Base-by-base conservation (phyloP, 1,140 invertebrate species). In the Heterodera carotae region DNA sequence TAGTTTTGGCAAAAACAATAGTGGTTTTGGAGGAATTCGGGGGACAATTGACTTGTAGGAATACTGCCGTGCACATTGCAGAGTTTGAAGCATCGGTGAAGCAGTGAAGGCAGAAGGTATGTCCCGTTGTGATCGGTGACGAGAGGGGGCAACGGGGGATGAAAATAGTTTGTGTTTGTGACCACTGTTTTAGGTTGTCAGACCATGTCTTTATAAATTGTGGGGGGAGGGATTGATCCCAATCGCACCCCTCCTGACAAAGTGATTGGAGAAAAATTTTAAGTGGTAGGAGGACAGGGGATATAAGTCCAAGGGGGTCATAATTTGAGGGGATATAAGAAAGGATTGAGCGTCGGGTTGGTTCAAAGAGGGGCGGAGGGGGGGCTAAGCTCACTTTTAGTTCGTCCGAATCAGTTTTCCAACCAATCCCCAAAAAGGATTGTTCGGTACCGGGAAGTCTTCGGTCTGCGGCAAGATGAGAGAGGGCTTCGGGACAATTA, bases 201-300 rank as follows among this genome's bases (percentile, higher is more conserved):
- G n/a, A 15, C 68, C 68, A 69, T 8, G 33, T 31, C 1, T 25
- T 12, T 31, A 34, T 2, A 12, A 29, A 8, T 25, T 31, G 4
- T 25, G 67, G 25, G n/a, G n/a, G n/a, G n/a, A 69, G 7, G 10
- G 39, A 12, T 53, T 69, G 36, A 34, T 69, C 68, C 68, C 68
- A 69, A 12, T 34, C 29, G 6, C n/a, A 8, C 2, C 29, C 25
- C 0, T 69, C 0, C 10, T 34, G n/a, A 10, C 29, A 69, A 7
- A 69, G 29, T 6, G 29, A 27, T 34, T 69, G 68, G 5, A 69
- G 27, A 34, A 69, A 69, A 43, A 69, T 43, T 69, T 69, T 69
- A 12, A 69, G 29, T 27, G 68, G 68, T 0, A 69, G 27, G 2
- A 69, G n/a, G 1, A 69, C 2, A 0, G 68, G 68, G n/a, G 68